phyloP scores from a whole-genome alignment of 2,888 invertebrate genomes.

The Phyto melanocephala region DNA sequence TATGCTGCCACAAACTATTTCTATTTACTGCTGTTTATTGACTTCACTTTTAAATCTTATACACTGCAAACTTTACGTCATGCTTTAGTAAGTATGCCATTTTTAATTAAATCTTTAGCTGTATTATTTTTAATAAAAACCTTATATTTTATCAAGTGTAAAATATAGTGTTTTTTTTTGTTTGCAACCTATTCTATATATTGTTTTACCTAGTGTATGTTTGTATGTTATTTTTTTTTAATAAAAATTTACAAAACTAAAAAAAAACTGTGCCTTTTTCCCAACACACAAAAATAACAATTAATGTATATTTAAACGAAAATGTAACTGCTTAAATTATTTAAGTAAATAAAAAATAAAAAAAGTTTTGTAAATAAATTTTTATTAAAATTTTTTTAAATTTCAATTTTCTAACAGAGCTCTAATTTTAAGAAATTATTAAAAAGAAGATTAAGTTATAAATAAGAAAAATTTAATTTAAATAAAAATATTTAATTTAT shows the following conservation, averaged over 20 bases:
- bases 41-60: conserved; percentile 54
- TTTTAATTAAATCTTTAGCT: conserved; percentile 43
- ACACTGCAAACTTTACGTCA: conserved; percentile 47
- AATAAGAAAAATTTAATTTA: too few relatives aligned
- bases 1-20: conserved; percentile 42
- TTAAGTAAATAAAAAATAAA: conserved; percentile 1
- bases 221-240: neutral
- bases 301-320: neutral
- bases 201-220: neutral
- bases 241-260: conserved; percentile 37
- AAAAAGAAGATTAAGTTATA: too few relatives aligned
- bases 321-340: neutral
- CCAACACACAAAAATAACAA: conserved; percentile 3
- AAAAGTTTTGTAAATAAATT: conserved; percentile 19
- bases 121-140: conserved; percentile 46
- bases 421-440: neutral
- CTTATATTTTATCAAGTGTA: conserved; percentile 55
- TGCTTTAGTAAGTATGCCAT: conserved; percentile 57
- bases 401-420: conserved; percentile 9
- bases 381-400: neutral
- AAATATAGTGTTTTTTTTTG: conserved; percentile 43
- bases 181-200: neutral
- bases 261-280: conserved; percentile 53
- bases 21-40: conserved; percentile 48
- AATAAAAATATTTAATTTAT: too few relatives aligned